phyloP scores from a whole-genome alignment of 1,140 invertebrate genomes.

The Drosophila nigrodunni region DNA sequence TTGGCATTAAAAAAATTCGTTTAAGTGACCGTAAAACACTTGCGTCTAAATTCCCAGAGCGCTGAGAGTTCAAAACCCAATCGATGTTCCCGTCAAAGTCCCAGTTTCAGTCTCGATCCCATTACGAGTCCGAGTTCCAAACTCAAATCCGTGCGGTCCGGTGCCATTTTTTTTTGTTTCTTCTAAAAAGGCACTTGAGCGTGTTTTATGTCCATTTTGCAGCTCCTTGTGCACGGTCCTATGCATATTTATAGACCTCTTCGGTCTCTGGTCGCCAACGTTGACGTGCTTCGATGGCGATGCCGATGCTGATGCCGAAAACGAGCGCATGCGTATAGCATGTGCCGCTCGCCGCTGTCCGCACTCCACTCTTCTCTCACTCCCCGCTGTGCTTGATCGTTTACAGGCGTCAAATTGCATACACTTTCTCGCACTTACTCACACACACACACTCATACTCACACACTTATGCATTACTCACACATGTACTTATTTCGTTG shows the following conservation, averaged over 20 bases:
- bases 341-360: slow-evolving; percentile 68
- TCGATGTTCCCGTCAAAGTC: too few species aligned
- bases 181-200: slow-evolving; percentile 68
- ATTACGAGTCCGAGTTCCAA: slow-evolving; percentile 8
- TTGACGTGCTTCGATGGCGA: slow-evolving; percentile 57
- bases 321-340: slow-evolving; percentile 79
- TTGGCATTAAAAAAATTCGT: slow-evolving; percentile 77
- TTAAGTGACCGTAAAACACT: slow-evolving; percentile 80
- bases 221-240: slow-evolving; percentile 67
- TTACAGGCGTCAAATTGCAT: slow-evolving; percentile 73
- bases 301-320: slow-evolving; percentile 17
- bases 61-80: too few species aligned
- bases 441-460: slow-evolving; percentile 14
- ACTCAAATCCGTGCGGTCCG: slow-evolving; percentile 27
- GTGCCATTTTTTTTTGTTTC: slow-evolving; percentile 32
- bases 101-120: slow-evolving; percentile 5
- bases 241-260: slow-evolving; percentile 76
- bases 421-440: slow-evolving; percentile 40
- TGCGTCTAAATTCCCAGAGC: slow-evolving; percentile 47
- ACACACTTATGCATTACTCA: neutral
- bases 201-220: slow-evolving; percentile 80
- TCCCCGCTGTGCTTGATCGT: slow-evolving; percentile 59
- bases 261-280: slow-evolving; percentile 49
- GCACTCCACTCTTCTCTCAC: slow-evolving; percentile 40
- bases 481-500: slow-evolving; percentile 5